Evolutionary conservation across 2,797 vertebrate genomes (phyloP).

Genomic region (Fratercula arctica): DNA sequence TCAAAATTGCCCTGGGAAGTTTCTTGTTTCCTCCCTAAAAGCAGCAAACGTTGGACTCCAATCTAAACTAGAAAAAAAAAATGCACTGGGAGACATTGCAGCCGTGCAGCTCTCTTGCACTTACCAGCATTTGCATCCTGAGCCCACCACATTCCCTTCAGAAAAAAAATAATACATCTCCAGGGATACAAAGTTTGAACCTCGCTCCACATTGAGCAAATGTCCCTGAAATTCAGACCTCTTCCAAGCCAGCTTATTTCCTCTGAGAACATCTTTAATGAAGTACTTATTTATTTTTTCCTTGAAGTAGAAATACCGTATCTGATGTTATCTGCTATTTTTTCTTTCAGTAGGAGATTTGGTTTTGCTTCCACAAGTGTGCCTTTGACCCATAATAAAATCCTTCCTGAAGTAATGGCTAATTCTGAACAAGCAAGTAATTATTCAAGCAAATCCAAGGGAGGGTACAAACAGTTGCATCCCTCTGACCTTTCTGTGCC

Average conservation of each 20-base stretch:
- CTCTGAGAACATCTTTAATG: constrained; percentile 1
- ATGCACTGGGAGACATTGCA: neutral
- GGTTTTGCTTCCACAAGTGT: neutral
- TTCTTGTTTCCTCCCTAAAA: neutral
- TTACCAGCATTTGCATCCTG: neutral
- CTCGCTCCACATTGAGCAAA: neutral
- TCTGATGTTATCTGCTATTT: constrained; percentile 32
- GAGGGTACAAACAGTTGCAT: neutral
- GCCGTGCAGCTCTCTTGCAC: neutral
- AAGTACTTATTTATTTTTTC: constrained; percentile 15
- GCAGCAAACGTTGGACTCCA: neutral
- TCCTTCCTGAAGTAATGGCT: neutral
- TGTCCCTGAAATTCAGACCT: neutral
- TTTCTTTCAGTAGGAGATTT: constrained; percentile 28
- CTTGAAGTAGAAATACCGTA: neutral
- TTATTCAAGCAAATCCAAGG: constrained; percentile 25
- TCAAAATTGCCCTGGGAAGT: neutral
- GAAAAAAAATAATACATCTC: neutral
- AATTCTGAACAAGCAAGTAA: constrained; percentile 13
- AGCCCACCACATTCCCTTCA: neutral
- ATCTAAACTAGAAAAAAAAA: neutral
- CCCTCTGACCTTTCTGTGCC: neutral
- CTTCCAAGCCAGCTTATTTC: constrained; percentile 10
- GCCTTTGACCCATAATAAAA: constrained; percentile 43
- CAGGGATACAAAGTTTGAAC: neutral